Conservation (phyloP, 2,113 vertebrate genomes). For the Cryptotis parvus region DNA sequence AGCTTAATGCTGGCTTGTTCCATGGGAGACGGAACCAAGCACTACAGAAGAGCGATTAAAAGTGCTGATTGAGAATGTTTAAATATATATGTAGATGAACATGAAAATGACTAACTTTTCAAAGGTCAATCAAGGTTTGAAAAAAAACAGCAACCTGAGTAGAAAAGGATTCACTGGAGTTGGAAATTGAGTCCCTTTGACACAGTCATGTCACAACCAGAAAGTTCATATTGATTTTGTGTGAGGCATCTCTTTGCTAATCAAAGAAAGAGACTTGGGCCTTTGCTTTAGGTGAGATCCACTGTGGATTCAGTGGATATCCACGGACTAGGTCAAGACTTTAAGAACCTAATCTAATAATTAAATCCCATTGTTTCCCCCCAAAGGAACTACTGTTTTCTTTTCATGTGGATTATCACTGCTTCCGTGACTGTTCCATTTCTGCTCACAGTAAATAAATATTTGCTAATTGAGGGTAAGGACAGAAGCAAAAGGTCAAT, state of each 20-base stretch:
- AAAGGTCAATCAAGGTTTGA: constrained; percentile 62
- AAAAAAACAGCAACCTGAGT: constrained; percentile 3
- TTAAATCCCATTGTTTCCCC: constrained; percentile 67
- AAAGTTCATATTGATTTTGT: constrained; percentile 62
- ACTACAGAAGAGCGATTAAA: constrained; percentile 61
- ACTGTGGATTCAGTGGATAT: constrained; percentile 58
- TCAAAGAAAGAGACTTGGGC: constrained; percentile 57
- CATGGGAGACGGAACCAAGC: constrained; percentile 28
- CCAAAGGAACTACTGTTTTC: constrained; percentile 79
- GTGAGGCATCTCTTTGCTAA: constrained; percentile 65
- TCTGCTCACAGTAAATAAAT: constrained; percentile 79
- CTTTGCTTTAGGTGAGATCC: constrained; percentile 42
- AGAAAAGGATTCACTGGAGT: not conserved
- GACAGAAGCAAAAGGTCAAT: constrained; percentile 66
- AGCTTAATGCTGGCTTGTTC: constrained; percentile 64
- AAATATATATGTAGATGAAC: constrained; percentile 36
- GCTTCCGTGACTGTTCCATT: constrained; percentile 61
- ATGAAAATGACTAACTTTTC: constrained; percentile 63
- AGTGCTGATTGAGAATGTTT: constrained; percentile 68
- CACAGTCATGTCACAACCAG: not conserved
- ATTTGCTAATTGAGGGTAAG: constrained; percentile 80
- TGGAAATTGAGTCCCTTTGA: not conserved
- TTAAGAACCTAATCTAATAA: constrained; percentile 78
- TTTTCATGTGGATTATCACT: constrained; percentile 77
- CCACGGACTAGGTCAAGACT: constrained; percentile 51